These are phyloP conservation scores for Hydroisotoma schaefferi DNA, from an alignment of 2,888 invertebrate genomes.

Conservation along the genomic window DNA sequence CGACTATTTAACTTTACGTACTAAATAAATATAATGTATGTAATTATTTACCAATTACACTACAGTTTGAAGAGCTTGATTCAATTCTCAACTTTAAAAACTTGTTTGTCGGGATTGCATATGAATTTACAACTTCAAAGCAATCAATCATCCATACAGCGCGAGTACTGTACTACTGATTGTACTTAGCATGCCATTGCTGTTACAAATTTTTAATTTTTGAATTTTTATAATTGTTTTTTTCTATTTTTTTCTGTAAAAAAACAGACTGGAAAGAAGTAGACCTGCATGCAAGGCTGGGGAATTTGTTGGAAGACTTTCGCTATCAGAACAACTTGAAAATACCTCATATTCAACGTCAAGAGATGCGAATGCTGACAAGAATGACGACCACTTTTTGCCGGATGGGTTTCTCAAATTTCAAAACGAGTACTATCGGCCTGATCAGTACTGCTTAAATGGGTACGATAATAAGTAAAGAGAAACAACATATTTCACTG, in stretches of 20 bases:
- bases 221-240: neutral
- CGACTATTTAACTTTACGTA: too few species aligned
- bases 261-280: conserved; percentile 8
- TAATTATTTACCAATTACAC: too few species aligned
- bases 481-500: neutral
- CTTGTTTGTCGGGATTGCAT: too few species aligned
- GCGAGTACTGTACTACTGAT: too few species aligned
- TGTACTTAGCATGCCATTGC: neutral
- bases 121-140: too few species aligned
- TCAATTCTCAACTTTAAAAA: too few species aligned
- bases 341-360: too few species aligned
- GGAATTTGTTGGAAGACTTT: neutral
- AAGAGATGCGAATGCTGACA: neutral
- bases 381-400: conserved; percentile 29
- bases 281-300: neutral
- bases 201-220: neutral
- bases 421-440: conserved; percentile 37
- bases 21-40: too few species aligned
- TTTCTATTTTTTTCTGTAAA: neutral
- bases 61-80: too few species aligned
- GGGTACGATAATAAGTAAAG: neutral
- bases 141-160: too few species aligned
- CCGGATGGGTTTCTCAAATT: conserved; percentile 31
- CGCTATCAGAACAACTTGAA: neutral
- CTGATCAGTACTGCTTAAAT: conserved; percentile 26